Evolutionary conservation across 2,797 vertebrate species (phyloP).

Genomic region (Channallabes apus): DNA sequence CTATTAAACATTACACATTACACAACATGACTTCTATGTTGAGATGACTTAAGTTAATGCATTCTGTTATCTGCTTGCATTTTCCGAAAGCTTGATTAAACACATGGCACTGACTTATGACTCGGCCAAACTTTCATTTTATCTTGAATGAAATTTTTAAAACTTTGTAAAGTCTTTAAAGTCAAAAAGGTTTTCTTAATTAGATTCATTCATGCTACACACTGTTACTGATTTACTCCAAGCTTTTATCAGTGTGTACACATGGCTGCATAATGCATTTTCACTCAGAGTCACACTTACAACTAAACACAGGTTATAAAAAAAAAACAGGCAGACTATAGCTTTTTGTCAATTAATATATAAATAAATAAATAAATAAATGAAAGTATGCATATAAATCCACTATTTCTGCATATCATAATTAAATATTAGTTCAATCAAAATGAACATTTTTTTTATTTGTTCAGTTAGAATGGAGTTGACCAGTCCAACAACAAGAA

Average conservation of each 20-base stretch:
- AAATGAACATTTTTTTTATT: background rate
- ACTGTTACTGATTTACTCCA: background rate
- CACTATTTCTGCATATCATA: background rate
- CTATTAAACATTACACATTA: conserved; percentile 43
- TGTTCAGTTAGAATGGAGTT: background rate
- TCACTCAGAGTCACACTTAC: too few relatives aligned
- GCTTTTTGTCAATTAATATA: too few relatives aligned
- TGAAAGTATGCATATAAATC: background rate
- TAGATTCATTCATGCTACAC: background rate
- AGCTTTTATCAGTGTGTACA: too few relatives aligned
- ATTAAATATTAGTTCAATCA: background rate
- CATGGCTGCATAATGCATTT: too few relatives aligned
- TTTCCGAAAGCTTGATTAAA: conserved; percentile 28
- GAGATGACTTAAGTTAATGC: conserved; percentile 26
- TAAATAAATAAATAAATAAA: too few relatives aligned
- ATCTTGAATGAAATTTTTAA: background rate
- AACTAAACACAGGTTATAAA: too few relatives aligned
- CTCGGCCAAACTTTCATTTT: conserved; percentile 18
- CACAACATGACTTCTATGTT: background rate
- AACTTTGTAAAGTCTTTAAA: background rate
- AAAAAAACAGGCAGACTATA: too few relatives aligned
- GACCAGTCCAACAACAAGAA: background rate
- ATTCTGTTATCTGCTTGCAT: conserved; percentile 15
- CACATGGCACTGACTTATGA: conserved; percentile 25
- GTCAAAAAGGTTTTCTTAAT: background rate